These are phyloP conservation scores for Andricus grossulariae DNA, from an alignment of 1,140 invertebrate species.

Conservation along the genomic window DNA sequence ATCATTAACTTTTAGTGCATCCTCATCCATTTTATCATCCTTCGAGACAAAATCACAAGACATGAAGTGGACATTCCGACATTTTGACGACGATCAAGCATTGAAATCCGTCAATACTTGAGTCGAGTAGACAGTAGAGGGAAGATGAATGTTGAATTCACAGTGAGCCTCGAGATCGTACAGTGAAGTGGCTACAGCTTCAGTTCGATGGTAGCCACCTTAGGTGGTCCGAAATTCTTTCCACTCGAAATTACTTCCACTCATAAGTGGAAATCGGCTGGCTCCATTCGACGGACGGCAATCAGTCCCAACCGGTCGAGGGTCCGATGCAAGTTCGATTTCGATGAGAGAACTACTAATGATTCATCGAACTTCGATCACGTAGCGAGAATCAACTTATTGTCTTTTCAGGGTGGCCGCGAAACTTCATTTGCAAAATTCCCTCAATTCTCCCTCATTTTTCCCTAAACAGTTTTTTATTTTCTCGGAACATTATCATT, in stretches of 20 bases:
- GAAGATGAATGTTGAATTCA: conserved; percentile 66
- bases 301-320: conserved; percentile 45
- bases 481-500: too few species aligned
- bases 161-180: not conserved
- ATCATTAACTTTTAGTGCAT: conserved; percentile 3
- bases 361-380: conserved; percentile 46
- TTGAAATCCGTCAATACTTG: conserved; percentile 58
- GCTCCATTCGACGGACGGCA: conserved; percentile 37
- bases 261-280: conserved; percentile 63
- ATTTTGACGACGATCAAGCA: conserved; percentile 44
- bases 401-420: too few species aligned
- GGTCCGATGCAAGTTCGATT: conserved; percentile 41
- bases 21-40: not conserved
- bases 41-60: conserved; percentile 7
- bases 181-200: conserved; percentile 27
- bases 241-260: conserved; percentile 64
- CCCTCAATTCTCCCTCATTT: too few species aligned
- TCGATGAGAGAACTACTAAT: conserved; percentile 42
- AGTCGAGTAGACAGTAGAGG: conserved; percentile 26
- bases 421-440: too few species aligned
- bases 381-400: not conserved
- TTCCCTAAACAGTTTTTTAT: too few species aligned
- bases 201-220: conserved; percentile 52
- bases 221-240: conserved; percentile 70
- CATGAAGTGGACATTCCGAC: conserved; percentile 30